Evolutionary conservation across 2,113 vertebrate species (phyloP).

Genomic region (Speoplatyrhinus poulsoni): DNA sequence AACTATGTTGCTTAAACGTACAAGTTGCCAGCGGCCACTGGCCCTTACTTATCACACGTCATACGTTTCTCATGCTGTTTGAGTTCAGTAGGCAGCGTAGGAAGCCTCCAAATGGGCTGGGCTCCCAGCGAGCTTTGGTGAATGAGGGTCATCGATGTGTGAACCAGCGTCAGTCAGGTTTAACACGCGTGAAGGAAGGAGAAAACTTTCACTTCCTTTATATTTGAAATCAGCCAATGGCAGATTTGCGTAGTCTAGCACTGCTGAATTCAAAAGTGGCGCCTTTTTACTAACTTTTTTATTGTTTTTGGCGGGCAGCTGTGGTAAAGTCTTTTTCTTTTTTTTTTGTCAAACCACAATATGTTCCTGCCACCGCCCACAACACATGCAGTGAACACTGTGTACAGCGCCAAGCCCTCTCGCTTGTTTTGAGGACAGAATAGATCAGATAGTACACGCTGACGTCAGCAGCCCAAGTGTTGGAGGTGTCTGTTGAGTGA

Average conservation of each 20-base stretch:
- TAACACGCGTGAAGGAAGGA: slow-evolving; percentile 2
- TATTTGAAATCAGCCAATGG: slow-evolving; percentile 49
- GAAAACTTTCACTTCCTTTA: slow-evolving; percentile 54
- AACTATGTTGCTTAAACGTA: background rate
- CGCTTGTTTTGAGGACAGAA: slow-evolving; percentile 8
- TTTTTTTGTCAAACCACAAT: slow-evolving; percentile 45
- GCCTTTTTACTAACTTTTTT: slow-evolving; percentile 41
- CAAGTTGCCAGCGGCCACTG: background rate
- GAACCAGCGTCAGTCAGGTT: background rate
- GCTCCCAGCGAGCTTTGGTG: too few species aligned
- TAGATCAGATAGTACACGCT: slow-evolving; percentile 14
- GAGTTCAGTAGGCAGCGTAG: too few species aligned
- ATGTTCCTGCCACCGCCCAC: slow-evolving; percentile 53
- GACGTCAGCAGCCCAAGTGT: slow-evolving; percentile 1
- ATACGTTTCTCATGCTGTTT: too few species aligned
- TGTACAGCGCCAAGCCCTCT: slow-evolving; percentile 24
- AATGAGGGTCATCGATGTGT: too few species aligned
- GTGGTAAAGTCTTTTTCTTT: slow-evolving; percentile 8
- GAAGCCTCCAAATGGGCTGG: too few species aligned
- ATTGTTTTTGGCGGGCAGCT: slow-evolving; percentile 34
- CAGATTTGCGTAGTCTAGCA: background rate
- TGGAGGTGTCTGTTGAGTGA: too few species aligned
- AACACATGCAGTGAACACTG: slow-evolving; percentile 17
- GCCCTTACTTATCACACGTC: background rate
- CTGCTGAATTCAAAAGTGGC: slow-evolving; percentile 60